Evolutionary conservation across 2,888 invertebrate genomes (phyloP).

Genomic region (Psylliodes chrysocephalus): DNA sequence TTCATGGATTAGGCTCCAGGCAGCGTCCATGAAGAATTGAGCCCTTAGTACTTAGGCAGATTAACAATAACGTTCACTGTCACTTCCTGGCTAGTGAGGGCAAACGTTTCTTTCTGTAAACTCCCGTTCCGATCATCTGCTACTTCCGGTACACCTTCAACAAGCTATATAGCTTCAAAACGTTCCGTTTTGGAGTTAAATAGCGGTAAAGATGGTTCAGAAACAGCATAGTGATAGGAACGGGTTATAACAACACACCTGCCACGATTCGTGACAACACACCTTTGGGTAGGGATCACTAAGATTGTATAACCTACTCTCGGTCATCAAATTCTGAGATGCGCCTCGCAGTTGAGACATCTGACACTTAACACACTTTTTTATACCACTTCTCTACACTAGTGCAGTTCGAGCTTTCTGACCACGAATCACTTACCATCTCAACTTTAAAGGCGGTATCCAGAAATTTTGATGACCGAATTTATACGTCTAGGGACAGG

Average conservation of each 20-base stretch:
- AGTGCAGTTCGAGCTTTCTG: constrained; percentile 32
- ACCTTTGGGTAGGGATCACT: constrained; percentile 49
- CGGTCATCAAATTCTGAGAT: constrained; percentile 53
- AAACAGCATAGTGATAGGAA: constrained; percentile 22
- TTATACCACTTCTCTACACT: constrained; percentile 32
- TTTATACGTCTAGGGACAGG: constrained; percentile 30
- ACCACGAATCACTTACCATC: constrained; percentile 12
- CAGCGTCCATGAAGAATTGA: constrained; percentile 67
- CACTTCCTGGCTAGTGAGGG: constrained; percentile 60
- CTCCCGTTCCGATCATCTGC: neutral
- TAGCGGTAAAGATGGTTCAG: neutral
- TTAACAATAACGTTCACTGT: constrained; percentile 62
- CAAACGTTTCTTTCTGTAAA: constrained; percentile 49
- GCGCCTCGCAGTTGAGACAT: constrained; percentile 39
- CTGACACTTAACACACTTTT: constrained; percentile 24
- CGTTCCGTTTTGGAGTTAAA: neutral
- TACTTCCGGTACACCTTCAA: neutral
- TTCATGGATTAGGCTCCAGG: constrained; percentile 62
- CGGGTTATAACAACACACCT: constrained; percentile 37
- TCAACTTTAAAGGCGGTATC: constrained; percentile 43
- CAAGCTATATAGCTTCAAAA: neutral
- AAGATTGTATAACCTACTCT: constrained; percentile 54
- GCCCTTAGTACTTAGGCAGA: constrained; percentile 68
- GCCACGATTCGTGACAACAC: constrained; percentile 44
- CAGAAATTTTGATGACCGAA: constrained; percentile 49